Percentiles rank a stretch among this genome's conserved stretches.
phyloP scores from a whole-genome alignment of 2,888 invertebrate species.

The Limnephilus rhombicus region DNA sequence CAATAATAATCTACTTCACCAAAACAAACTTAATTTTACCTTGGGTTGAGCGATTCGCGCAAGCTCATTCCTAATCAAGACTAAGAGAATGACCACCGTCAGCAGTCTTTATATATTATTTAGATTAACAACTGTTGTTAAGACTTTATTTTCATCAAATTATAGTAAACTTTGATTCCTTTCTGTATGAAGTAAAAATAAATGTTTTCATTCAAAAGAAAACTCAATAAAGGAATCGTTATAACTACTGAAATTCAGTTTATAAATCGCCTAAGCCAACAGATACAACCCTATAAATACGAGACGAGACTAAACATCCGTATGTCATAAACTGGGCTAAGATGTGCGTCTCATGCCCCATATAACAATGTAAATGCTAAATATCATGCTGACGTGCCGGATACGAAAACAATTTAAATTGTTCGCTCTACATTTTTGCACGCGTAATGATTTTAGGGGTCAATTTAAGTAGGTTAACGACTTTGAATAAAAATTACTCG shows the following conservation, averaged over 20 bases:
- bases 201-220: neutral
- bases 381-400: neutral
- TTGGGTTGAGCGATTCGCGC: too few species aligned
- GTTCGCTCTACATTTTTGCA: neutral
- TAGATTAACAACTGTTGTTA: too few species aligned
- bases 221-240: neutral
- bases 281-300: neutral
- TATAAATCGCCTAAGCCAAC: neutral
- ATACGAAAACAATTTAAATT: neutral
- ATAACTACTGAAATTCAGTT: neutral
- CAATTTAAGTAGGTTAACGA: neutral
- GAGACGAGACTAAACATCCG: neutral
- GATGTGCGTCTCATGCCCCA: neutral
- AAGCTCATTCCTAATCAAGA: too few species aligned
- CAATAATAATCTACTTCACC: too few species aligned
- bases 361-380: neutral
- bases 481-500: neutral
- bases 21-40: too few species aligned
- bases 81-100: too few species aligned
- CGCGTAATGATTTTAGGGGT: neutral
- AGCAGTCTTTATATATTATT: too few species aligned
- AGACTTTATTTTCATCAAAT: too few species aligned
- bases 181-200: too few species aligned
- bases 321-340: neutral
- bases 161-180: too few species aligned